Base-by-base conservation (phyloP, 2,888 invertebrate genomes). In the Philopedon plagiatum region DNA sequence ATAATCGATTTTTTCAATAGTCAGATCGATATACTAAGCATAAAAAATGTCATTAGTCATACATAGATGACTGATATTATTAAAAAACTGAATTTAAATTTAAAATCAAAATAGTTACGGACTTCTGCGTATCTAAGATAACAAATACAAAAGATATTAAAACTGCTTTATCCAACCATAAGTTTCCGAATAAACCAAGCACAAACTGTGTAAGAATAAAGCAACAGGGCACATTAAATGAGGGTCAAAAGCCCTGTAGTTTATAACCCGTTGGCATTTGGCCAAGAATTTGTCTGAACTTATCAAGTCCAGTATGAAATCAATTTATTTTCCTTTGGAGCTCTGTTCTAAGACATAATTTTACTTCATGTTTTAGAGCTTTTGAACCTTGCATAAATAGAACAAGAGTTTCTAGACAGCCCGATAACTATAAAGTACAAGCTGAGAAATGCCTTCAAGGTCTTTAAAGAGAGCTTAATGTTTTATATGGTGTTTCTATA, bases 181-280 rank as follows among this genome's bases (percentile, higher is more conserved):
- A 39, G 15, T 11, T 39, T 7, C 39, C 13, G 39, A 39, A 39
- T 13, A 39, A n/a, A 39, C 39, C 13, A 11, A 29, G 13, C 29
- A 2, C 29, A 29, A 23, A 57, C 18, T 18, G 29, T 37, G 37
- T 21, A 39, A 58, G 41, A 54, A 44, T 5, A 65, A 23, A 44
- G 66, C 67, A 67, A 67, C 67, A 67, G 67, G 67, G 49, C 67
- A 19, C 49, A 15, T 37, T 29, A 37, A 41, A 70, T 19, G 34
- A 21, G 63, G 70, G 70, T 70, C 70, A 70, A 70, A 70, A 70
- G 62, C 56, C 41, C 70, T 62, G 57, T 21, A 63, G 63, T 70
- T 57, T 70, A 70, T 70, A 56, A 46, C 51, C 29, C 57, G 46
- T 46, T 70, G 70, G 70, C 57, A 26, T 63, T 62, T 13, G 13